Evolutionary conservation across 1,140 invertebrate genomes (phyloP), one percentile per base, ranked within the genome.

Genomic region (Drosophila quadrilineata): DNA sequence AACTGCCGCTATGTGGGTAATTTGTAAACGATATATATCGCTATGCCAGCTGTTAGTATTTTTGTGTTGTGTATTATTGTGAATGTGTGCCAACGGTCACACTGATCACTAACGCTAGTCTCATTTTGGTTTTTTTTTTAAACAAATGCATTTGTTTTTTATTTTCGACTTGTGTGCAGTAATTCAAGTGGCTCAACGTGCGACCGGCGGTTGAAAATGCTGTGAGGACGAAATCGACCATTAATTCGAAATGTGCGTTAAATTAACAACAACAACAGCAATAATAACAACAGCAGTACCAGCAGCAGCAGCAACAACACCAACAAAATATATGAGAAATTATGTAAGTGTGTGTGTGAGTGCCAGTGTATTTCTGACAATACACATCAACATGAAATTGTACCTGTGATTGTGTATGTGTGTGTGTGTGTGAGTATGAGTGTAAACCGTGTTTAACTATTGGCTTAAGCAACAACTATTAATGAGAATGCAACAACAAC

Each of bases 81-180:
- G 33, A 19, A 6, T 14, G 10, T n/a, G 2, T n/a, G 29, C 14
- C n/a, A 4, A 9, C 58, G 58, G 65, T 69, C 65, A 63, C 58
- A 64, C 52, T 64, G 31, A 12, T 22, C 45, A 26, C 36, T 35
- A 60, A 53, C 59, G 64, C 71, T 71, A 63, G 71, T 80, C 66
- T 76, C 68, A 72, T 82, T 80, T 76, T 74, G 70, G 48, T 67
- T 71, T 84, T 76, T 68, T 67, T 84, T 82, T 76, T 76, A 67
- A 71, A 71, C 74, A 76, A 68, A 76, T 71, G 76, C 63, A 69
- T 80, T 80, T 79, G 65, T 79, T 82, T 82, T 82, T 84, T 72
- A 64, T 82, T 66, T 71, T 80, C 69, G 63, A 71, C 35, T 62
- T 59, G 57, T 41, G 63, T 60, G 52, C 28, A 58, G 49, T 43